Evolutionary conservation across 2,888 invertebrate genomes (phyloP), one percentile per base, ranked within the genome.

Genomic region (Melanchra persicariae): DNA sequence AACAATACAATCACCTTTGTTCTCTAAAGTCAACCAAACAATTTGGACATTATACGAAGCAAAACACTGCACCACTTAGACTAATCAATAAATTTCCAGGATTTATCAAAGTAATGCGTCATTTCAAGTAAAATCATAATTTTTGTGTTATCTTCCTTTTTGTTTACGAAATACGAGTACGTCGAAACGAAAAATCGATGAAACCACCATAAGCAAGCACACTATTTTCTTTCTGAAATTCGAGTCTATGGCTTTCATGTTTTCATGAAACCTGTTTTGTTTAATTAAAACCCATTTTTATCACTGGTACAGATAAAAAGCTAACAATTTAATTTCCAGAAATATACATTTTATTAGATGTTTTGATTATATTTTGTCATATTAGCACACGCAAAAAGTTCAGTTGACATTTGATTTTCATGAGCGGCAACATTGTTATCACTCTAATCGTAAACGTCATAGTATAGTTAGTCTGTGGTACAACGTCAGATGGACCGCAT

Each of bases 161-260:
- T 79, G 79, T 79, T 79, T 79, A 79, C 79, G 78, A 77, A 77
- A 72, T 19, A 51, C 12, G 17, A 22, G 3, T 22, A 51, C 10
- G 17, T 30, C 37, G 57, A 22, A 30, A 43, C 0, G 34, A 37
- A 22, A 52, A 70, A 63, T 74, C 74, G 40, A 68, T 68, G 24
- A 62, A 49, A 57, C 5, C 0, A 54, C n/a, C 58, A 72, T 47
- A 57, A 34, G 37, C 55, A 70, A 70, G 9, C 9, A 24, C 4
- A 10, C 26, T 51, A 34, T 22, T 22, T 15, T 30, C 22, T 19
- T 30, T 51, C 5, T 1, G 1, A 43, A 52, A 34, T 22, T 8
- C 6, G 15, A 8, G 12, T 34, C 22, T 55, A 57, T 54, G 30
- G 30, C 10, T 2, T 30, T 45, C 19, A 19, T 45, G 19, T 45